Evolutionary conservation across 2,797 vertebrate genomes (phyloP), one percentile per base, ranked within the genome.

Genomic region (Pangasius krempfi): DNA sequence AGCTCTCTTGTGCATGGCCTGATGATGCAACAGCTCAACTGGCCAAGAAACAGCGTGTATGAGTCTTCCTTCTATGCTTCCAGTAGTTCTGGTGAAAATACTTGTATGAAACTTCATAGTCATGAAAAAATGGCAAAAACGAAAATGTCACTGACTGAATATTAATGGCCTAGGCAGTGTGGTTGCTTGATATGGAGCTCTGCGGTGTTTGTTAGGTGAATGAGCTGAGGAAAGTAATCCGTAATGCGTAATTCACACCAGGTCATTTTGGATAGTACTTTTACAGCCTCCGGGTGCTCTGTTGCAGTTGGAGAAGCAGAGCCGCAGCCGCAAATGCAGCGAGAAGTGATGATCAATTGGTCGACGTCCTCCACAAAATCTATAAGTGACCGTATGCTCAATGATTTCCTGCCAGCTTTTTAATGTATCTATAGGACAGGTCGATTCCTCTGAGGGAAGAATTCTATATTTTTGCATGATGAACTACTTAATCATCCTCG

Each of bases 401-500:
- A 95, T 88, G 96, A 97, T 96, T 96, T 96, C 92, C 95, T 96
- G 96, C 94, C 93, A 92, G 91, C 89, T 58, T 95, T 96, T 95
- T 94, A 94, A 94, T 96, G 95, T 96, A 96, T 96, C 93, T 93
- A 94, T 95, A 93, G 94, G 91, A 92, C 70, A 93, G 94, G 94
- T 95, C 95, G 95, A 93, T 95, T 86, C 94, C 95, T 93, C 90
- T 84, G 95, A 90, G 94, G 94, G 96, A 94, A 96, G 95, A 96
- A 95, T 94, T 96, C 92, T 96, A 90, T 95, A 96, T 93, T 96
- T 96, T 94, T 93, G 92, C 93, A 93, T 96, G 94, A 95, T 96
- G 93, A 96, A 95, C 94, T 56, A 94, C 94, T 96, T 96, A 95
- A 94, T 97, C 95, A 96, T 96, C 96, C 92, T 81, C 92, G 91